Conservation (phyloP, 92 coral and sea anemone species). For the Zoanthus sociatus region DNA sequence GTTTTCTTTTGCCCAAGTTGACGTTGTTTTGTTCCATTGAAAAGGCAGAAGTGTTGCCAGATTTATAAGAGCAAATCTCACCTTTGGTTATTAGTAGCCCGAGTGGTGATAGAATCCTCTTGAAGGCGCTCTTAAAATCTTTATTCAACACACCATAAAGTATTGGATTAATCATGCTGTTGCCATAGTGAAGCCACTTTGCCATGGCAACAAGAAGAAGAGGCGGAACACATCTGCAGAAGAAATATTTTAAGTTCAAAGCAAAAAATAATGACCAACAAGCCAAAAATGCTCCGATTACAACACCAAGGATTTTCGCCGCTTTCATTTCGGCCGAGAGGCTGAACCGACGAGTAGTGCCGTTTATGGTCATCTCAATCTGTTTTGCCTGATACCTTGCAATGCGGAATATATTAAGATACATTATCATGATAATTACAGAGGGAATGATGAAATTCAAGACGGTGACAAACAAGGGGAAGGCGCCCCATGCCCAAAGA, state of each 20-base stretch:
- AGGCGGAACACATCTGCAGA: constrained; percentile 68
- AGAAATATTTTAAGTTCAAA: constrained; percentile 75
- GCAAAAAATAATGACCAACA: constrained; percentile 99
- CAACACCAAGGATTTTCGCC: constrained; percentile 93
- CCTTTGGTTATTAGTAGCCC: neutral
- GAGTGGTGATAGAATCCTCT: constrained; percentile 69
- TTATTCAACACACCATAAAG: constrained; percentile 93
- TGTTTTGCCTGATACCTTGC: constrained; percentile 90
- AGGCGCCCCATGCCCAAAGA: constrained; percentile 59
- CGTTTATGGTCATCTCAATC: constrained; percentile 84
- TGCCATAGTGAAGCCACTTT: constrained; percentile 98
- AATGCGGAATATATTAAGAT: constrained; percentile 86
- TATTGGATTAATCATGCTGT: constrained; percentile 90
- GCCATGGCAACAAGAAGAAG: constrained; percentile 83
- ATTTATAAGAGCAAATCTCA: neutral
- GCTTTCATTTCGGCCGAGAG: constrained; percentile 88
- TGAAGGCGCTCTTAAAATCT: constrained; percentile 86
- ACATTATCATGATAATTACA: constrained; percentile 77
- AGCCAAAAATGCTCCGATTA: constrained; percentile 88
- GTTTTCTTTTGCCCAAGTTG: no score
- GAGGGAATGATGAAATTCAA: constrained; percentile 85
- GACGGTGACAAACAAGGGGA: constrained; percentile 70
- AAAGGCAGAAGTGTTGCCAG: neutral
- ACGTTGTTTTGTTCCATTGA: neutral
- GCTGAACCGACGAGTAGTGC: constrained; percentile 77